phyloP scores from a whole-genome alignment of 2,888 invertebrate species.

The Apodemia duryi region DNA sequence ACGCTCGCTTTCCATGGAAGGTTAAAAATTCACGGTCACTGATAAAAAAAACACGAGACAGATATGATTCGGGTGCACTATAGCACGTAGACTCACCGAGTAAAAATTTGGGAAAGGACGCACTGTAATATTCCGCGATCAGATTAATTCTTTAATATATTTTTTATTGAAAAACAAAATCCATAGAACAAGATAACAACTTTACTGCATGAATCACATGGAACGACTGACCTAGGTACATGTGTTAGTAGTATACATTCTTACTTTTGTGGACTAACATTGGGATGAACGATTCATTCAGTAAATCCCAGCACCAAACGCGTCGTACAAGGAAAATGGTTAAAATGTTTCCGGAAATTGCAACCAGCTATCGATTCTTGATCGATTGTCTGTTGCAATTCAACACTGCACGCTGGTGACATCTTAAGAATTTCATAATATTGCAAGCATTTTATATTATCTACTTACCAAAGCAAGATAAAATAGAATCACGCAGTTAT shows the following conservation, averaged over 20 bases:
- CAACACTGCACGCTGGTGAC: background rate
- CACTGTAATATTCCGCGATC: background rate
- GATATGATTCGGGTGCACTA: too few relatives aligned
- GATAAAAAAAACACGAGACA: background rate
- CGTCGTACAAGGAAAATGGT: background rate
- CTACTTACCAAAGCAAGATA: background rate
- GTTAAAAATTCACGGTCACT: conserved; percentile 5
- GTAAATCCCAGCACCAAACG: background rate
- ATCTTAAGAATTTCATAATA: background rate
- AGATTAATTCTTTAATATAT: background rate
- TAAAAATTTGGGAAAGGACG: background rate
- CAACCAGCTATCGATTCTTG: background rate
- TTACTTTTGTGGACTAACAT: background rate
- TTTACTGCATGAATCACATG: background rate
- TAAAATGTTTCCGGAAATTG: background rate
- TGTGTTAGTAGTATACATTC: too few relatives aligned
- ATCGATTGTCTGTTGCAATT: background rate
- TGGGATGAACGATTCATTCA: background rate
- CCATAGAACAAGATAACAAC: background rate
- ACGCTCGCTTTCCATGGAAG: background rate
- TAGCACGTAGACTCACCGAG: background rate
- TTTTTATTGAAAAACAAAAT: background rate
- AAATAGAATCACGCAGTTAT: background rate
- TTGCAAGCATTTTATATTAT: too few relatives aligned
- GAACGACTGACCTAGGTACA: background rate